Conservation (phyloP, 2,797 vertebrate species). For the Ptychobarbus kaznakovi region DNA sequence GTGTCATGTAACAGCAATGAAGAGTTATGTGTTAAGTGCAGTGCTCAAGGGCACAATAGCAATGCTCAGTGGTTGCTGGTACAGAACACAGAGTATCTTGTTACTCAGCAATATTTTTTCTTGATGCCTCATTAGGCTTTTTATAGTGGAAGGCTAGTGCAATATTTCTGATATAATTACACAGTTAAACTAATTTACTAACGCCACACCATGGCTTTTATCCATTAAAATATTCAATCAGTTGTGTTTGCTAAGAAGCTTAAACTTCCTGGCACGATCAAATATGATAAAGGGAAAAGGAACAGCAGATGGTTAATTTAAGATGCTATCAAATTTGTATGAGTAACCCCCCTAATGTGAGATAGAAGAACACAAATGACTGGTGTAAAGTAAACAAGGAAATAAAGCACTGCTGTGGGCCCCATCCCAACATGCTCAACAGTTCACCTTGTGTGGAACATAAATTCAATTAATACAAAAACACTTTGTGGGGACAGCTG, state of each 20-base stretch:
- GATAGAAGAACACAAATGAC: conserved; percentile 44
- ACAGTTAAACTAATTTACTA: conserved; percentile 53
- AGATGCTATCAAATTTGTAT: conserved; percentile 54
- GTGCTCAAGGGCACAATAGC: conserved; percentile 53
- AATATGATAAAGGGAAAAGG: conserved; percentile 37
- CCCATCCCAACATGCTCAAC: conserved; percentile 9
- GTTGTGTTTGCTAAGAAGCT: conserved; percentile 50
- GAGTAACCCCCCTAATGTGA: conserved; percentile 42
- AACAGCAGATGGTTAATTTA: conserved; percentile 55
- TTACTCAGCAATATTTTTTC: conserved; percentile 53
- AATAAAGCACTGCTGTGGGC: conserved; percentile 37
- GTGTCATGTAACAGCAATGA: conserved; percentile 53
- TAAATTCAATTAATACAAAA: conserved; percentile 3
- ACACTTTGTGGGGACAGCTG: background rate
- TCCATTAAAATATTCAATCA: conserved; percentile 50
- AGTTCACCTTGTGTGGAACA: conserved; percentile 27
- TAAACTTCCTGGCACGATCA: conserved; percentile 50
- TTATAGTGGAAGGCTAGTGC: conserved; percentile 47
- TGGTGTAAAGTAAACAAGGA: conserved; percentile 44
- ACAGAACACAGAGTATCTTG: conserved; percentile 50
- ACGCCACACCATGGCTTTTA: conserved; percentile 46
- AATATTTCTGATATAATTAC: conserved; percentile 55
- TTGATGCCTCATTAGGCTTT: conserved; percentile 50
- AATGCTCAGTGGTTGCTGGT: conserved; percentile 40
- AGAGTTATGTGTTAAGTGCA: conserved; percentile 55